Evolutionary conservation across 2,797 vertebrate genomes (phyloP).

Genomic region (Etheostoma nigrum): DNA sequence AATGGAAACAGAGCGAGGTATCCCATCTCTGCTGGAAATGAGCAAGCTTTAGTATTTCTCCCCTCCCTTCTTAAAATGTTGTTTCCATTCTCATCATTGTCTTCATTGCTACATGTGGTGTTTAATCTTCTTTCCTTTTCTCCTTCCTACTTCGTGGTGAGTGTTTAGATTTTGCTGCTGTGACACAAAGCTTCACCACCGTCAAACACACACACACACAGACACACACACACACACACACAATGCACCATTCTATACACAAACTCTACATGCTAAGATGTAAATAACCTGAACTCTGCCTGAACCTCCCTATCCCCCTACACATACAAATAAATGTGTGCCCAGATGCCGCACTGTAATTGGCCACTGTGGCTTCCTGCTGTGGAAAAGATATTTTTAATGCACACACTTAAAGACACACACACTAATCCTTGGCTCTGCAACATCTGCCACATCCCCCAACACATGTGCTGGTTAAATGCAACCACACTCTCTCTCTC

Average conservation of each 20-base stretch:
- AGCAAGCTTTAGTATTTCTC: constrained; percentile 24
- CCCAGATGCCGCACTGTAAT: constrained; percentile 86
- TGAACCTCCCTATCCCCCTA: constrained; percentile 68
- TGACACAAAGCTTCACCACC: constrained; percentile 60
- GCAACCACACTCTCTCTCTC: constrained; percentile 35
- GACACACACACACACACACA: constrained; percentile 33
- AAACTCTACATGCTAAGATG: constrained; percentile 66
- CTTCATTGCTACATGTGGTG: constrained; percentile 33
- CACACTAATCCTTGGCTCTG: constrained; percentile 73
- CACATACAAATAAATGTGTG: constrained; percentile 79
- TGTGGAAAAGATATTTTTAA: constrained; percentile 86
- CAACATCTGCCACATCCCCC: constrained; percentile 78
- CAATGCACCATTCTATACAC: constrained; percentile 48
- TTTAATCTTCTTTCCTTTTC: constrained; percentile 45
- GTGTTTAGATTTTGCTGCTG: constrained; percentile 65
- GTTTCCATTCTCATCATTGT: constrained; percentile 48
- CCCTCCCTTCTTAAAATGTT: constrained; percentile 12
- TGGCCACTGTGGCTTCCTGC: constrained; percentile 84
- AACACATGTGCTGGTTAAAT: constrained; percentile 68
- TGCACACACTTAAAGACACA: constrained; percentile 70
- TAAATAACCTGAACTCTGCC: constrained; percentile 78
- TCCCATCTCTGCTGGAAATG: constrained; percentile 48
- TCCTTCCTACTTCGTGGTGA: no score
- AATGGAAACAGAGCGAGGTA: constrained; percentile 10
- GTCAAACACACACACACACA: constrained; percentile 37